Base-by-base conservation (phyloP, 2,888 invertebrate genomes). In the Hirtodrosophila alboralis region DNA sequence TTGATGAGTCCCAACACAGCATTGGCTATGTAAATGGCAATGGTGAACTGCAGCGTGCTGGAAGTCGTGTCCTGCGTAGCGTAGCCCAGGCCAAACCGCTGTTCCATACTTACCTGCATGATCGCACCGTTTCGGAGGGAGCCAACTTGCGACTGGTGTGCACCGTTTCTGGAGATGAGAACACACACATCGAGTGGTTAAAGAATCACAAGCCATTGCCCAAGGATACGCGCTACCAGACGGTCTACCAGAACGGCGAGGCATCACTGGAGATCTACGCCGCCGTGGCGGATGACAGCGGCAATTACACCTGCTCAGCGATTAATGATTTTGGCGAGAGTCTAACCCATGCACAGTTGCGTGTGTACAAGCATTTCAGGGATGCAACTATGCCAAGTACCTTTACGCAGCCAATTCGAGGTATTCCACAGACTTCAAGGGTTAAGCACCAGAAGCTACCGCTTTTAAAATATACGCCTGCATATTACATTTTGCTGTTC, bases 221-320 rank as follows among this genome's bases (percentile, higher is more conserved):
- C 2, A 57, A 41, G 30, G 92, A 92, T 75, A 89, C 92, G 26
- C 93, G 93, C 62, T 94, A 92, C 81, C 92, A 91, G 83, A 93
- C 92, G 0, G 92, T 92, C 47, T 93, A 92, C 47, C 93, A 94
- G 76, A 84, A 89, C 33, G 95, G 95, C 0, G 91, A 95, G 34
- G 94, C 95, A 4, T 95, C 94, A 16, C 88, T 96, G 54, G 96
- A 96, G 90, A 93, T 96, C 18, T 90, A 93, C 27, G 93, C 94
- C 54, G 93, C 94, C 0, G 90, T 92, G 3, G 92, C 93, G 0
- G 92, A 92, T 23, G 96, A 96, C 90, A 93, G 94, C 3, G 97
- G 95, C 7, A 94, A 95, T 84, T 97, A 96, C 86, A 93, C 93
- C 2, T 97, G 97, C 86, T 92, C 94, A 1, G 96, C 95, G 5